Base-by-base conservation (phyloP, 2,888 invertebrate species). In the Byasa hedistus region DNA sequence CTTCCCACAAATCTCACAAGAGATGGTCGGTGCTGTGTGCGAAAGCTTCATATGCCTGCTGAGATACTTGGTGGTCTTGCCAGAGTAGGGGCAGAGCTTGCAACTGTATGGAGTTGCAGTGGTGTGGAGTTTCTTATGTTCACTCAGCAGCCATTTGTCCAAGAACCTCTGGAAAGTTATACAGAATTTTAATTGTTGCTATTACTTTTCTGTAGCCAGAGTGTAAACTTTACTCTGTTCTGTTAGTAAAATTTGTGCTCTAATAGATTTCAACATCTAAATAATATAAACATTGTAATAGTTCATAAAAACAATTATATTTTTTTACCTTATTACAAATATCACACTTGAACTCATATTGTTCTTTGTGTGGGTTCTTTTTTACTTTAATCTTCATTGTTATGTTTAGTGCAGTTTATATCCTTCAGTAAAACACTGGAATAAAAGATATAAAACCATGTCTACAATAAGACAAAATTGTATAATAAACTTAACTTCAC, bases 11-110 rank as follows among this genome's bases (percentile, higher is more conserved):
- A 77, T 68, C 0, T 66, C 39, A n/a, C 88, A 88, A 5, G 74
- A 71, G 4, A 79, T 69, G 0, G 69, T 76, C 0, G 74, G 74
- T 0, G 70, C 69, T 0, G 60, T 69, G 39, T 86, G 86, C 0
- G 75, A 71, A 2, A 73, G 73, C 58, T 69, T 78, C 0, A 75
- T 64, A 3, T 87, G 87, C 0, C 76, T 66, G 0, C 69, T 23
- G 0, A 87, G 69, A 4, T 86, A 86, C 64, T 84, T 79, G 68
- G 75, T 77, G 0, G 79, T 76, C 39, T 83, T 84, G 10, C 78
- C 79, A 0, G 73, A 74, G 62, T 83, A 81, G 0, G 74, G 8
- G 17, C 87, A 87, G 0, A 72, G n/a, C 0, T 72, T 48, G n/a
- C 87, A 87, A 0, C 70, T 32, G 68, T 69, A 86, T 0, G 76